Conservation (phyloP, 2,113 vertebrate genomes). For the Actenoides lindsayi region DNA sequence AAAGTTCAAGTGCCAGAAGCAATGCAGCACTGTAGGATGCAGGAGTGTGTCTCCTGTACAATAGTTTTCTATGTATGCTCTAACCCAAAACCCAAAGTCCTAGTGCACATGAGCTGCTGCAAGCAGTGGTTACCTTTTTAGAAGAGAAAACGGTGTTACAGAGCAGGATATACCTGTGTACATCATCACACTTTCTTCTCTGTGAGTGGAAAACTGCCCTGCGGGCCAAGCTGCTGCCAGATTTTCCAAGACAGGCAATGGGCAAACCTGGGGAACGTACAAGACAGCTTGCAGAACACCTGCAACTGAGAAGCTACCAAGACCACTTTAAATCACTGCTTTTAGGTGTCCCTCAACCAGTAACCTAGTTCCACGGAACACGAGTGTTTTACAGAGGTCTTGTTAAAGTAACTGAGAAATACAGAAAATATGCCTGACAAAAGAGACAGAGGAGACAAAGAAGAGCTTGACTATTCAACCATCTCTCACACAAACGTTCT, state of each 20-base stretch:
- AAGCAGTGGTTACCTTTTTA: not conserved
- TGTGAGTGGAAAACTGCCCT: not conserved
- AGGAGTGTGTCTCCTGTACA: not conserved
- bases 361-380: not conserved
- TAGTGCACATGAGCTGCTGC: not conserved
- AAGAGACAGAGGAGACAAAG: not conserved
- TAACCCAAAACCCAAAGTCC: not conserved
- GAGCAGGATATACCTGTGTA: not conserved
- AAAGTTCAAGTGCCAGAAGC: not conserved
- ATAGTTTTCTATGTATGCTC: not conserved
- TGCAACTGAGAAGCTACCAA: not conserved
- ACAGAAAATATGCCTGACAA: not conserved
- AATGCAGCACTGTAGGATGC: not conserved
- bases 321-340: not conserved
- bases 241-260: not conserved
- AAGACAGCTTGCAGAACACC: not conserved
- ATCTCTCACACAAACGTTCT: rapidly evolving
- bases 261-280: not conserved
- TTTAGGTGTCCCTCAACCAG: not conserved
- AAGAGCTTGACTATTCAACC: not conserved
- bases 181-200: not conserved
- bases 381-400: not conserved
- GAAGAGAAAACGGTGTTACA: not conserved
- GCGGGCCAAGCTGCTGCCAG: not conserved
- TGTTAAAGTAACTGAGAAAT: not conserved